phyloP scores from a whole-genome alignment of 1,140 invertebrate species.

The Samia ricini region DNA sequence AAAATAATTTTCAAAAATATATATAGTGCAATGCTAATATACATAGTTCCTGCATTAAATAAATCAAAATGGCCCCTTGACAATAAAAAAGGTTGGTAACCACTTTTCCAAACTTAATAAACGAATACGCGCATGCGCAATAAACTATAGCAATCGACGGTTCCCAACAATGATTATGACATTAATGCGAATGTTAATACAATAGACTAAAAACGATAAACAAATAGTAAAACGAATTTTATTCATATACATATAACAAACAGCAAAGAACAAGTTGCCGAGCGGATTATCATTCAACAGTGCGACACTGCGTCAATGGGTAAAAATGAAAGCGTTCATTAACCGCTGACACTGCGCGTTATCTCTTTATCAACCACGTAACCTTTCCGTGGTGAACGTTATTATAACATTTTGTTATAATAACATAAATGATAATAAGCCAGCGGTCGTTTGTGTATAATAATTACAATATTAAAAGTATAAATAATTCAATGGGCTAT shows the following conservation, averaged over 20 bases:
- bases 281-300: slow-evolving; percentile 34
- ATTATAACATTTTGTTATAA: slow-evolving; percentile 66
- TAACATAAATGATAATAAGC: slow-evolving; percentile 70
- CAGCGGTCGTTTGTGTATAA: slow-evolving; percentile 50
- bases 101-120: too few relatives aligned
- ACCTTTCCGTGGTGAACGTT: slow-evolving; percentile 60
- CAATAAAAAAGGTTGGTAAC: too few relatives aligned
- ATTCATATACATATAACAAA: slow-evolving; percentile 38
- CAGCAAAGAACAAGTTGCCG: slow-evolving; percentile 37
- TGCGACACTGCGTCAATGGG: slow-evolving; percentile 17
- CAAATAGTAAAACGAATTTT: slow-evolving; percentile 57
- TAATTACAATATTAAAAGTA: slow-evolving; percentile 74
- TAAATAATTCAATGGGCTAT: slow-evolving; percentile 74
- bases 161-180: too few relatives aligned
- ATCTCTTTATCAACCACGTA: slow-evolving; percentile 57
- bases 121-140: too few relatives aligned
- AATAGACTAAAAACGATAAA: slow-evolving; percentile 39
- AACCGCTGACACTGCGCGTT: slow-evolving; percentile 42
- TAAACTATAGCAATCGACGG: too few relatives aligned
- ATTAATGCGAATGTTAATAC: not conserved
- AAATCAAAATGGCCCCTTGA: too few relatives aligned
- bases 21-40: too few relatives aligned
- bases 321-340: slow-evolving; percentile 35
- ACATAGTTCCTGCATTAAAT: too few relatives aligned
- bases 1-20: too few relatives aligned